These are phyloP conservation scores for Chaetorhynchus papuensis DNA, from an alignment of 2,113 vertebrate genomes.

Conservation along the genomic window DNA sequence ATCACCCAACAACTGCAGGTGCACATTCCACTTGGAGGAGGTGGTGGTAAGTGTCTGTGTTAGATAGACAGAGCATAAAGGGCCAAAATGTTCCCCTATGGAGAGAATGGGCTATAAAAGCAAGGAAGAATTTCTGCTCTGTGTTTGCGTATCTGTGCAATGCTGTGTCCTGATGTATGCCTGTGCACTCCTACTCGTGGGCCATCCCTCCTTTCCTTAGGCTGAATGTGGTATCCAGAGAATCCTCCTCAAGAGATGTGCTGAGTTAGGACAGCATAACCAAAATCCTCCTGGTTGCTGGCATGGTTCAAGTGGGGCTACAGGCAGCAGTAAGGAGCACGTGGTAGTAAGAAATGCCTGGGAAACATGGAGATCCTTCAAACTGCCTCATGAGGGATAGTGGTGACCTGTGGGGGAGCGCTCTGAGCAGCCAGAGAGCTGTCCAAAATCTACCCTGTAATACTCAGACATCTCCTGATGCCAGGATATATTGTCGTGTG, in stretches of 20 bases:
- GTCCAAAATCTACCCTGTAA: not conserved
- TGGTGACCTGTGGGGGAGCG: not conserved
- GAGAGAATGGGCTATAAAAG: not conserved
- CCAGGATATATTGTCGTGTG: not conserved
- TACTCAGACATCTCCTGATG: not conserved
- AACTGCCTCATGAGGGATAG: not conserved
- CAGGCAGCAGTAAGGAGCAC: not conserved
- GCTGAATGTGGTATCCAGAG: not conserved
- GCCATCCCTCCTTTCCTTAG: not conserved
- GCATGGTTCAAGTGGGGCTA: not conserved
- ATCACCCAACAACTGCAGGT: slow-evolving; percentile 10
- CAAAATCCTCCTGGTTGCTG: not conserved
- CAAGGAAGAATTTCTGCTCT: not conserved
- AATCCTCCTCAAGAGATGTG: not conserved
- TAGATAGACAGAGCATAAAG: not conserved
- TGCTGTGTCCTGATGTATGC: not conserved
- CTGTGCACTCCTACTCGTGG: not conserved
- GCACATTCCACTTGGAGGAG: not conserved
- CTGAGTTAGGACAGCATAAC: not conserved
- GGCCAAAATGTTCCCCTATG: not conserved
- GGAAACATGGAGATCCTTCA: not conserved
- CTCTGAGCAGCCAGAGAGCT: not conserved
- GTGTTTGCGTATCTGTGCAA: not conserved
- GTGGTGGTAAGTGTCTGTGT: not conserved
- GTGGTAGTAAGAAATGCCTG: not conserved